Conservation (phyloP, 2,113 vertebrate genomes). For the Urocitellus parryii region DNA sequence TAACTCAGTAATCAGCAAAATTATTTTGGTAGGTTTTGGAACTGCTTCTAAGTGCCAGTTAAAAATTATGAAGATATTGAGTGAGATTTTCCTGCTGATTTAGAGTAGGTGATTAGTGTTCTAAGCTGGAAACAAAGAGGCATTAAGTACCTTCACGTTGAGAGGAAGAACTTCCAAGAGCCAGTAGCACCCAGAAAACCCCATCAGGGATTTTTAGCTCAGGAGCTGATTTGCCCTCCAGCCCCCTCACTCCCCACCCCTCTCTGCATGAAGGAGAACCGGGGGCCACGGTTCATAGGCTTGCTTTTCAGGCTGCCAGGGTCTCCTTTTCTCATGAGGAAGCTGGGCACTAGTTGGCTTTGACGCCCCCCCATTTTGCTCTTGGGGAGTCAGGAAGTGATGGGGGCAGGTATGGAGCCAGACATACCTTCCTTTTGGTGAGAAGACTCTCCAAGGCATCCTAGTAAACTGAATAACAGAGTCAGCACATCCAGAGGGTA, state of each 20-base stretch:
- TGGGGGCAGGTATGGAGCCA: neutral
- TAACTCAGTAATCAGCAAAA: neutral
- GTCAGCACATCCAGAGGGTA: neutral
- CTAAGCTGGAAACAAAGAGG: neutral
- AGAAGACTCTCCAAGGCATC: neutral
- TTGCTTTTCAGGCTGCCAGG: neutral
- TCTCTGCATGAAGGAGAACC: neutral
- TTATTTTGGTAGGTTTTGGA: neutral
- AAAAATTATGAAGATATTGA: neutral
- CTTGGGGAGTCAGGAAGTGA: neutral
- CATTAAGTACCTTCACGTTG: neutral
- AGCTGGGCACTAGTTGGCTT: neutral
- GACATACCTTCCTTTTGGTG: neutral
- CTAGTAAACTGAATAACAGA: neutral
- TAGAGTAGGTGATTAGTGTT: constrained; percentile 11
- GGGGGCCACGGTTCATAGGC: neutral
- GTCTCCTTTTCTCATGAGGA: neutral
- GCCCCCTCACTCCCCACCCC: neutral
- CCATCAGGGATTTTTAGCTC: neutral
- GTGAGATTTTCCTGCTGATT: neutral
- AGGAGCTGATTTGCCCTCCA: neutral
- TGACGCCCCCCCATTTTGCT: neutral
- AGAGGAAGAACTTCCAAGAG: neutral
- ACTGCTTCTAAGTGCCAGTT: constrained; percentile 5
- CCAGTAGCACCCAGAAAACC: neutral